phyloP scores from a whole-genome alignment of 2,888 invertebrate genomes.

The Agonopterix heracliana region DNA sequence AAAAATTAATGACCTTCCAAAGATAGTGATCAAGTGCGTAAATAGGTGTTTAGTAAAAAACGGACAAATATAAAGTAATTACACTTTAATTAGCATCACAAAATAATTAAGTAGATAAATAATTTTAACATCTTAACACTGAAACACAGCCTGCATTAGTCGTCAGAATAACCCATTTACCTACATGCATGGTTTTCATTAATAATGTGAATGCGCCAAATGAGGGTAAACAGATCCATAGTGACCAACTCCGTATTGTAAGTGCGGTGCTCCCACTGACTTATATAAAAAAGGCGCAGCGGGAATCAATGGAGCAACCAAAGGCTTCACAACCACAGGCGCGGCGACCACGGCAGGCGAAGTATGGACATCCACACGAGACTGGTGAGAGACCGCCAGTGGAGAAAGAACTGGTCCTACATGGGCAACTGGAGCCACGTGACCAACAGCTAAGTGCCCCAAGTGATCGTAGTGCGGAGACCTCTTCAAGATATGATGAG shows the following conservation, averaged over 20 bases:
- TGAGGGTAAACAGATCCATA: constrained; percentile 22
- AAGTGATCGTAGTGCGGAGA: constrained; percentile 41
- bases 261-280: constrained; percentile 8
- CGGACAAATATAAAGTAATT: no score
- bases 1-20: no score
- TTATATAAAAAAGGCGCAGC: constrained; percentile 36
- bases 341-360: constrained; percentile 37
- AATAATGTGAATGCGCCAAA: constrained; percentile 24
- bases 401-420: constrained; percentile 52
- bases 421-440: constrained; percentile 28
- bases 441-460: constrained; percentile 27
- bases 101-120: no score
- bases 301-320: constrained; percentile 36
- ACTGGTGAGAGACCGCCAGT: constrained; percentile 72
- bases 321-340: constrained; percentile 33
- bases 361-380: constrained; percentile 64
- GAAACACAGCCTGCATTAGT: no score
- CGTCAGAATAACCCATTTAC: no score
- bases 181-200: neutral
- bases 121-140: no score
- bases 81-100: no score
- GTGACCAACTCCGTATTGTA: constrained; percentile 24
- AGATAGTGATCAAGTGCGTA: no score
- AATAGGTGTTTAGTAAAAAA: no score
- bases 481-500: constrained; percentile 51